Base-by-base conservation (phyloP, 2,888 invertebrate genomes). In the Melanchra persicariae region DNA sequence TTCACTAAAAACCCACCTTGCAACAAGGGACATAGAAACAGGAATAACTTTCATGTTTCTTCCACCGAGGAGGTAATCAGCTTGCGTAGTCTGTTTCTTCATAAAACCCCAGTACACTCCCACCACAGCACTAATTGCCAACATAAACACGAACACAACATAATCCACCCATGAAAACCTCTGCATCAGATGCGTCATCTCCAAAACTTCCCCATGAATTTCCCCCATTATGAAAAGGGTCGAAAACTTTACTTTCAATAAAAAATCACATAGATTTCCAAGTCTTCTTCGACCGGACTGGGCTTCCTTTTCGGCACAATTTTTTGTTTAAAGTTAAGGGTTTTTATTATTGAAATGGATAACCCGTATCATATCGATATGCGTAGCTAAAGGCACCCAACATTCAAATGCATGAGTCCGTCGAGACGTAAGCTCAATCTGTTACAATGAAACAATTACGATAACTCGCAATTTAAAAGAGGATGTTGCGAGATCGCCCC, bases 101-200 rank as follows among this genome's bases (percentile, higher is more conserved):
- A 97, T 96, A 80, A 98, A 97, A 1, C 98, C 98, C 93, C 98
- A 98, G 89, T 98, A 98, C n/a, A 98, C 92, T 0, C 98, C 98
- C 58, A 98, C 97, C 17, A 96, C 93, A 0, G 98, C 97, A 91
- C 98, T 98, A 49, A 97, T 96, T 19, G 97, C 93, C 84, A 98
- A 92, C 98, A 98, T 98, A 1, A 97, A 88, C 70, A 97, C 96
- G 91, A 98, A 98, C 81, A 98, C 97, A 1, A 97, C 89, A 92
- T 98, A 98, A 91, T 98, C 98, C 63, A 96, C 96, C 96, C 97
- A 97, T 19, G 97, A 97, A 87, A 98, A 98, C 82, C 95, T 96
- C 87, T 97, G 97, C 93, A 97, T 93, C 61, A 96, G 92, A 63
- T 89, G 88, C 83, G 95, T 92, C 84, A 97, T 91, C 73, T 96